These are phyloP conservation scores for Pseudococcus longispinus DNA, from an alignment of 2,888 invertebrate genomes.

Conservation along the genomic window DNA sequence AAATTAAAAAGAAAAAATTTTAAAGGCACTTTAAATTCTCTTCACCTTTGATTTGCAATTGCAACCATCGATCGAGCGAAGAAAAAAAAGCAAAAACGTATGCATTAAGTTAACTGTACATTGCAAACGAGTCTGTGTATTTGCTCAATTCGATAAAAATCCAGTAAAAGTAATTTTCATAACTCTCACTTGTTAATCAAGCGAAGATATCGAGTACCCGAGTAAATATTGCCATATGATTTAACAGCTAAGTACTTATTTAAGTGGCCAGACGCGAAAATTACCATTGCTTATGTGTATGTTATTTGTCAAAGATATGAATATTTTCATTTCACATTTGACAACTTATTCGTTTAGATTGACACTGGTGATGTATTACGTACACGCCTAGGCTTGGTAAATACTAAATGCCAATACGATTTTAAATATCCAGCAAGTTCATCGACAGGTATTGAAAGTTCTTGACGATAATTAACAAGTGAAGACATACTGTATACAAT, in stretches of 20 bases:
- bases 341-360: neutral
- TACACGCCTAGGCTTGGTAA: neutral
- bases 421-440: neutral
- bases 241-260: conserved; percentile 20
- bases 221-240: conserved; percentile 17
- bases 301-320: conserved; percentile 2
- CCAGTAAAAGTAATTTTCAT: conserved; percentile 3
- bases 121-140: neutral
- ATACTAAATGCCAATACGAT: neutral
- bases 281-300: neutral
- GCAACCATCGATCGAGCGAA: neutral
- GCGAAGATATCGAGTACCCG: neutral
- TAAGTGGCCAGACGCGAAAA: neutral
- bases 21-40: neutral
- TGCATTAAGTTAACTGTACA: conserved; percentile 5
- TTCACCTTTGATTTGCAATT: neutral
- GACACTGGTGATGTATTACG: neutral
- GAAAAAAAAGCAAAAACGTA: neutral
- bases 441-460: conserved; percentile 11
- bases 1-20: neutral
- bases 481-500: neutral
- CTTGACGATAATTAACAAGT: neutral
- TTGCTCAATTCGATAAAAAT: conserved; percentile 15
- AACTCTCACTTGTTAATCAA: conserved; percentile 34
- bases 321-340: conserved; percentile 11